Evolutionary conservation across 1,140 invertebrate species (phyloP).

Genomic region (Brachionus koreanus): DNA sequence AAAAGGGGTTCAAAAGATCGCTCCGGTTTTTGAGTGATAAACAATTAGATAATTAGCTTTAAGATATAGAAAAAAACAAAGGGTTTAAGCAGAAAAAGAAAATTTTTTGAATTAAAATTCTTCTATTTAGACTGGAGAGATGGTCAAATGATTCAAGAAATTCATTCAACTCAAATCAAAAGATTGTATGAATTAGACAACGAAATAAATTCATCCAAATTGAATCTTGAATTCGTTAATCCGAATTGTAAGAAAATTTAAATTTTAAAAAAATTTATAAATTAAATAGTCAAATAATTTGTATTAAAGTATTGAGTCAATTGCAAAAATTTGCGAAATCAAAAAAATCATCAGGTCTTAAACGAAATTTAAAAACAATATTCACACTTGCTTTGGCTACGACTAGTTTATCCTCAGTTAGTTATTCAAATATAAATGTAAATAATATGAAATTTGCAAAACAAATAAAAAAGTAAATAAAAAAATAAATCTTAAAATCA

Average conservation of each 20-base stretch:
- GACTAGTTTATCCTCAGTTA: background rate
- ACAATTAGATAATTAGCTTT: too few relatives aligned
- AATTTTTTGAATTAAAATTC: too few relatives aligned
- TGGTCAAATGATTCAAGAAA: conserved; percentile 67
- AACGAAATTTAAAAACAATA: conserved; percentile 37
- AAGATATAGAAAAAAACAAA: too few relatives aligned
- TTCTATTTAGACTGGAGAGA: conserved; percentile 59
- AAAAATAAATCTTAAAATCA: too few relatives aligned
- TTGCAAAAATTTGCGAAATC: conserved; percentile 40
- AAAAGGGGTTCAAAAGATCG: too few relatives aligned
- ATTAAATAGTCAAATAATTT: too few relatives aligned
- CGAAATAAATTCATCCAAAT: conserved; percentile 17
- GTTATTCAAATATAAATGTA: conserved; percentile 26
- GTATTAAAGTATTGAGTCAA: background rate
- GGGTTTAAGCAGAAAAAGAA: too few relatives aligned
- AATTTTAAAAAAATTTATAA: too few relatives aligned
- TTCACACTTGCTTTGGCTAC: conserved; percentile 23
- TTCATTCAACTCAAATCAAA: conserved; percentile 68
- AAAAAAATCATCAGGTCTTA: conserved; percentile 15
- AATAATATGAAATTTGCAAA: conserved; percentile 38
- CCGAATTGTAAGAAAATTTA: background rate
- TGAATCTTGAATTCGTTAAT: conserved; percentile 25
- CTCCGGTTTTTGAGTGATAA: too few relatives aligned
- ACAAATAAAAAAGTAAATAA: conserved; percentile 28
- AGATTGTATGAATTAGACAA: conserved; percentile 71